Evolutionary conservation across 2,888 invertebrate genomes (phyloP).

Genomic region (Omphaloscelis lunosa): DNA sequence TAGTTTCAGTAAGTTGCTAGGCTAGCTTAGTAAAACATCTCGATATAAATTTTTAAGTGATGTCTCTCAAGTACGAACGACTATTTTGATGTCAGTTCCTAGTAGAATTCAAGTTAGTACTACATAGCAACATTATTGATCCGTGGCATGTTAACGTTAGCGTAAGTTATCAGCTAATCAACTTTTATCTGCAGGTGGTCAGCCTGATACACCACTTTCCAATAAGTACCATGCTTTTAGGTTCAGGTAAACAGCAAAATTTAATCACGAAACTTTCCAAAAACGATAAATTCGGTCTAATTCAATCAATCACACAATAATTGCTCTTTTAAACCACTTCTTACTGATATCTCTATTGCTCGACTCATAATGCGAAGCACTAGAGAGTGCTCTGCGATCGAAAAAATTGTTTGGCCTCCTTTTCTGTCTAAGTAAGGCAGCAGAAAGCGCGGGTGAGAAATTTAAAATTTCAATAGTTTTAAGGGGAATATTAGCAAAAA

Average conservation of each 20-base stretch:
- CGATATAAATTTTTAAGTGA: neutral
- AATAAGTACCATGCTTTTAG: conserved; percentile 17
- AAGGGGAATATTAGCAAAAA: no score
- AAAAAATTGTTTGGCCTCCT: no score
- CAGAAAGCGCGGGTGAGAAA: no score
- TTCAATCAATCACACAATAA: neutral
- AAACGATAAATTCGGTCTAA: neutral
- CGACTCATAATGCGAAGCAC: no score
- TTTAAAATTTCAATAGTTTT: no score
- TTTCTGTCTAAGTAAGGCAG: no score
- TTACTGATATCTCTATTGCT: neutral
- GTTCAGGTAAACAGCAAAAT: conserved; percentile 23
- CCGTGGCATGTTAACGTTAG: conserved; percentile 11
- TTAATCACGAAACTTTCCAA: neutral
- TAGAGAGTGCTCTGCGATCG: no score
- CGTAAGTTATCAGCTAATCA: conserved; percentile 51
- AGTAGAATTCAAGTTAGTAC: neutral
- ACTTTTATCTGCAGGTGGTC: conserved; percentile 46
- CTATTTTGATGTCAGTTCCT: neutral
- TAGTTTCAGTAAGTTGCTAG: neutral
- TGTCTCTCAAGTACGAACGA: neutral
- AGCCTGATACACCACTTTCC: conserved; percentile 43
- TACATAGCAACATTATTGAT: conserved; percentile 49
- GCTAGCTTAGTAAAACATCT: neutral
- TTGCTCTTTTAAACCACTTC: neutral